These are phyloP conservation scores for Galerucella calmariensis DNA, from an alignment of 2,888 invertebrate species.

Conservation along the genomic window DNA sequence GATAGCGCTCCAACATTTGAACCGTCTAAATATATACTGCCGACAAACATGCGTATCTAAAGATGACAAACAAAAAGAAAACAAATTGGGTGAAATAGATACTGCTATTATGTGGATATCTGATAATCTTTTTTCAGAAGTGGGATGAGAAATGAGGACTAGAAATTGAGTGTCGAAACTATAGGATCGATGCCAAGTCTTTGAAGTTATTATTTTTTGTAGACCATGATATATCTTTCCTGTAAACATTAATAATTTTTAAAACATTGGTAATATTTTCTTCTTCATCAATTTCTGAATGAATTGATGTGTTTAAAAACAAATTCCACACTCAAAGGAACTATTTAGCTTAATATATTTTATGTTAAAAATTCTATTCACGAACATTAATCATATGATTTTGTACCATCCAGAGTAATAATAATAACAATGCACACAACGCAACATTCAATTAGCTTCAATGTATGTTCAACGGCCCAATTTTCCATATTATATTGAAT, in stretches of 20 bases:
- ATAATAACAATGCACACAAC: no score
- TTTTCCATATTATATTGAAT: no score
- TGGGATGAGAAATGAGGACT: constrained; percentile 1
- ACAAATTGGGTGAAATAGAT: constrained; percentile 10
- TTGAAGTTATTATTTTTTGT: constrained; percentile 4
- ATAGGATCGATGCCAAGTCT: background rate
- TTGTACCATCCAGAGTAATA: no score
- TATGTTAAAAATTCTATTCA: no score
- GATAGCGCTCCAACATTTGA: background rate
- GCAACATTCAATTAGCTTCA: no score
- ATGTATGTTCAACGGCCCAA: no score
- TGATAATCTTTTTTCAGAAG: background rate
- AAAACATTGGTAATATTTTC: background rate
- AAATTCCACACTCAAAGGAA: no score
- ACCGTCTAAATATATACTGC: background rate
- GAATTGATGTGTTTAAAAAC: no score
- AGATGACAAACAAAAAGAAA: background rate
- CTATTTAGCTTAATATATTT: no score
- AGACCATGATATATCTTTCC: background rate
- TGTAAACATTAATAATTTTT: background rate
- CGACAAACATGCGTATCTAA: constrained; percentile 9
- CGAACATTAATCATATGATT: no score
- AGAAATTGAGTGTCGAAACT: background rate
- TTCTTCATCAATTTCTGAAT: no score
- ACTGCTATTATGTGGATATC: constrained; percentile 14